Percentiles rank a stretch among this genome's conserved stretches.
Evolutionary conservation across 2,797 vertebrate genomes (phyloP).

Genomic region (Bradypus variegatus): DNA sequence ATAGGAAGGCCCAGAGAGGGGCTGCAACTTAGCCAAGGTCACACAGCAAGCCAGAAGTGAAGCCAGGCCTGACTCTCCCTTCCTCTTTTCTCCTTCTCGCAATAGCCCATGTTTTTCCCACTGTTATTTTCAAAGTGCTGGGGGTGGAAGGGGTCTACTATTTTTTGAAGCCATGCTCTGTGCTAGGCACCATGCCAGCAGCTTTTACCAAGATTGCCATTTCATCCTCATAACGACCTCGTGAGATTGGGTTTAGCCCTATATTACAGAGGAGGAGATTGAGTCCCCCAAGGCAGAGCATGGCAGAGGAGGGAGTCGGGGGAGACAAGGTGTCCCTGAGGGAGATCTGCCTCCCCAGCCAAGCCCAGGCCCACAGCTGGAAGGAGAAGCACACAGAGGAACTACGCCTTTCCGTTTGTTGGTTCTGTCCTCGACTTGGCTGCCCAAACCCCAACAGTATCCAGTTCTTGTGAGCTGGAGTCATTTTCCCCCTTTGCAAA

Average conservation of each 20-base stretch:
- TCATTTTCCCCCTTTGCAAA: background rate
- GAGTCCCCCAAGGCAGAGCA: background rate
- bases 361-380: background rate
- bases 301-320: background rate
- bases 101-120: background rate
- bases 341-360: background rate
- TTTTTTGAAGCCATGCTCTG: background rate
- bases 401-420: background rate
- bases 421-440: slow-evolving; percentile 46
- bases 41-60: background rate
- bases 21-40: background rate
- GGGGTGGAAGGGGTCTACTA: background rate
- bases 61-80: background rate
- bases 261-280: background rate
- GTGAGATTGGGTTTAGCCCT: background rate
- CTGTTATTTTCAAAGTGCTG: background rate
- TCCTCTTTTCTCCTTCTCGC: background rate
- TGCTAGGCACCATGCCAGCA: background rate
- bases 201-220: background rate
- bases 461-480: slow-evolving; percentile 38
- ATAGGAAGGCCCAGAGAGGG: background rate
- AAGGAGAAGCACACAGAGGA: background rate
- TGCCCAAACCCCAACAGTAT: background rate
- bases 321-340: background rate
- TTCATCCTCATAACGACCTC: background rate